Conservation (phyloP, 2,797 vertebrate genomes). For the Hybognathus amarus region DNA sequence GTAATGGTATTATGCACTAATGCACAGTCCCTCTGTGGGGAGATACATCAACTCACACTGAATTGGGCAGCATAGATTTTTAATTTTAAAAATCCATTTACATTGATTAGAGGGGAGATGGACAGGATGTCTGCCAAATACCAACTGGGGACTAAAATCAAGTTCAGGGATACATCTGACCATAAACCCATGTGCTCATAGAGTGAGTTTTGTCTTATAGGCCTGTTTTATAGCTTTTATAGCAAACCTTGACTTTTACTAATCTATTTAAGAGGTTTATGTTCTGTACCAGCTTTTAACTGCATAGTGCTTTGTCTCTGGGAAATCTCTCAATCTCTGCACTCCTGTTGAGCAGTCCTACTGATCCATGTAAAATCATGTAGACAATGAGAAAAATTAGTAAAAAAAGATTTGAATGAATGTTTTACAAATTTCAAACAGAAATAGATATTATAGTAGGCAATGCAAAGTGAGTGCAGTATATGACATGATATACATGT, state of each 20-base stretch:
- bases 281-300: constrained; percentile 24
- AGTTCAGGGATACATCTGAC: constrained; percentile 60
- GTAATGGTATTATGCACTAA: constrained; percentile 71
- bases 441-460: background rate
- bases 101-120: constrained; percentile 67
- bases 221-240: constrained; percentile 28
- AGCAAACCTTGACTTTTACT: constrained; percentile 27
- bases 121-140: constrained; percentile 64
- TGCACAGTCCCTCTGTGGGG: constrained; percentile 61
- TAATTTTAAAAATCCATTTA: constrained; percentile 74
- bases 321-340: background rate
- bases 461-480: background rate
- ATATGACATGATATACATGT: background rate
- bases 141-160: constrained; percentile 65
- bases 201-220: constrained; percentile 27
- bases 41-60: constrained; percentile 64
- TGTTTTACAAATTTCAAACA: background rate
- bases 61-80: constrained; percentile 72
- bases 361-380: constrained; percentile 11
- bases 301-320: constrained; percentile 6
- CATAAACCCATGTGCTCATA: background rate
- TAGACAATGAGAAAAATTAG: constrained; percentile 7
- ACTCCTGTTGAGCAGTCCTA: background rate
- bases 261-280: constrained; percentile 34
- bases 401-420: background rate